Base-by-base conservation (phyloP, 2,888 invertebrate species). In the Dryomyza anilis region DNA sequence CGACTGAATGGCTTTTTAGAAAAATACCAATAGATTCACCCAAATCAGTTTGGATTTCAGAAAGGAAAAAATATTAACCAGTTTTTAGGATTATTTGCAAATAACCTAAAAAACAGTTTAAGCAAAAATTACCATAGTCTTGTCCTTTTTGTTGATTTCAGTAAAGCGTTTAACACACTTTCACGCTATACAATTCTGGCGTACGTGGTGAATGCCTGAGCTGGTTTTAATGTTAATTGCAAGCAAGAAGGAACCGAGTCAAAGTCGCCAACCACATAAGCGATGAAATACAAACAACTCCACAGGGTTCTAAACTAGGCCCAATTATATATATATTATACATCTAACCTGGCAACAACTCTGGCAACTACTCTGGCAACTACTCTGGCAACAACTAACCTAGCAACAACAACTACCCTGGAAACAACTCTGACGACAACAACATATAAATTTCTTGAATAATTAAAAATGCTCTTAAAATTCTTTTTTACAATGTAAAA, bases 1-100 rank as follows among this genome's bases (percentile, higher is more conserved):
- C 25, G 43, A 53, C 52, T 53, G 2, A 39, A 52, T 14, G 30
- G 5, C 33, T 61, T 39, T 23, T 45, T 39, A n/a, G 10, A 12
- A n/a, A 63, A 63, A 48, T 59, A 55, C 45, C 39, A 57, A 3
- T 21, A 21, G 10, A 27, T 19, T 21, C 21, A 21, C 21, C 1
- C 0, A 4, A 30, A 59, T 23, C 64, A 64, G 45, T 53, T 45
- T 12, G 53, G 53, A 3, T 64, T 59, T 45, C 58, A 64, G 27
- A 58, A 57, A 39, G 65, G 56, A 2, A 61, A 48, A 61, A 65
- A 33, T 48, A 60, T 61, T 8, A 64, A 64, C 30, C 7, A 56
- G 3, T 19, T 63, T 25, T 29, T 60, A 2, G 53, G 64, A n/a
- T n/a, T n/a, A n/a, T n/a, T 58, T 10, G 1, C 58, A 3, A 52